Evolutionary conservation across 2,113 vertebrate genomes (phyloP), one percentile per base, ranked within the genome.

Genomic region (Ammospiza caudacuta): DNA sequence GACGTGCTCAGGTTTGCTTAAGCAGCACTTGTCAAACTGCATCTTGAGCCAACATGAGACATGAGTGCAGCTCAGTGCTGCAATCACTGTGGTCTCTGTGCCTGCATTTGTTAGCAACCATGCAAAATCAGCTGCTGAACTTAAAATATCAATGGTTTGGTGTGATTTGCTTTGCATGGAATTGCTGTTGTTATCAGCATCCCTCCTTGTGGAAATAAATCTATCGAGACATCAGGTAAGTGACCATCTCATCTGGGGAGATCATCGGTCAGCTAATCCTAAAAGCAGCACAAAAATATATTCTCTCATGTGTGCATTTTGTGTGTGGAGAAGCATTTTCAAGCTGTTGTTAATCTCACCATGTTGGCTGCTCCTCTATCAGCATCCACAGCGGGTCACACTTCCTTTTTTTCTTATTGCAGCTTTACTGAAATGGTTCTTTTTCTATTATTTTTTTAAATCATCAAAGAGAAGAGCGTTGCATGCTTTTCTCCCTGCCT

Each of bases 11-110:
- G 84, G 70, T 88, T 96, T 96, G 76, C 96, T 94, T 43, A 93
- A 92, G 78, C 74, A 96, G 81, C 52, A 21, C 82, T 96, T 96
- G 89, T 96, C 91, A 92, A 93, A 92, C 10, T 68, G 46, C 73
- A 90, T 92, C 76, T 82, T 31, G 74, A 37, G 44, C 69, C 77
- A 44, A 10, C 15, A 27, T 72, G 92, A 95, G 87, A 88, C 59
- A 52, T 1, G 43, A 72, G 46, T 72, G 55, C 44, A 58, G 74
- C 66, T 80, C 66, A 31, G 59, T 87, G 37, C 80, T 84, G 43
- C 81, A 87, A 11, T 67, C 88, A 82, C 43, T 72, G 76, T 68
- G 95, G 59, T 91, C 79, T 69, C 49, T 44, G 51, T 63, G 52
- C 41, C 51, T 80, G 70, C 46, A 39, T 78, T 90, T 78, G n/a